Conservation (phyloP, 1,140 invertebrate genomes). For the Solenopsis invicta region DNA sequence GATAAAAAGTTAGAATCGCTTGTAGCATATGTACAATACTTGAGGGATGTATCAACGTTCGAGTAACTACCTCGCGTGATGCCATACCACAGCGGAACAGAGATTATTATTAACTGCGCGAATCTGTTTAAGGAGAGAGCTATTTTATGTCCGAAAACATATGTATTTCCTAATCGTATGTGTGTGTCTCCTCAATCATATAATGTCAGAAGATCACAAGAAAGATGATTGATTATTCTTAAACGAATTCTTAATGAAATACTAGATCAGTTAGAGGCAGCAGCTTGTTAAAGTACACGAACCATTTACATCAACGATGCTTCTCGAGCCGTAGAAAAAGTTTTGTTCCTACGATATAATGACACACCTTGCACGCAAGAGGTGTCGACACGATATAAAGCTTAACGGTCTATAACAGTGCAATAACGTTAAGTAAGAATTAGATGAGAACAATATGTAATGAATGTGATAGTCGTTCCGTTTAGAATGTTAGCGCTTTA, state of each 20-base stretch:
- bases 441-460: constrained; percentile 72
- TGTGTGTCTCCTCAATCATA: neutral
- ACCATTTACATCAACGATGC: constrained; percentile 23
- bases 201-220: neutral
- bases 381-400: constrained; percentile 3
- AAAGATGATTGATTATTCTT: constrained; percentile 1
- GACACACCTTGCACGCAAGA: constrained; percentile 41
- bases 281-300: constrained; percentile 38
- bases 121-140: constrained; percentile 6
- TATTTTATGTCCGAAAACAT: constrained; percentile 24
- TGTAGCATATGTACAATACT: constrained; percentile 34
- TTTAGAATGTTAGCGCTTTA: constrained; percentile 75
- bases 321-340: constrained; percentile 27
- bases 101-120: constrained; percentile 26
- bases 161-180: constrained; percentile 2
- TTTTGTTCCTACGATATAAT: constrained; percentile 49
- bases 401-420: constrained; percentile 47
- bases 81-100: constrained; percentile 66
- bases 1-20: constrained; percentile 52
- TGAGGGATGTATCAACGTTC: constrained; percentile 58
- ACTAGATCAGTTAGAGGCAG: constrained; percentile 1
- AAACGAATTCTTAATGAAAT: neutral
- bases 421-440: constrained; percentile 59
- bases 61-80: constrained; percentile 75
- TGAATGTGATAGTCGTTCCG: constrained; percentile 83